A percentile compares a stretch with the other conserved stretches of the same genome.
Conservation (phyloP, 1,140 invertebrate genomes). For the Neodiprion fabricii region DNA sequence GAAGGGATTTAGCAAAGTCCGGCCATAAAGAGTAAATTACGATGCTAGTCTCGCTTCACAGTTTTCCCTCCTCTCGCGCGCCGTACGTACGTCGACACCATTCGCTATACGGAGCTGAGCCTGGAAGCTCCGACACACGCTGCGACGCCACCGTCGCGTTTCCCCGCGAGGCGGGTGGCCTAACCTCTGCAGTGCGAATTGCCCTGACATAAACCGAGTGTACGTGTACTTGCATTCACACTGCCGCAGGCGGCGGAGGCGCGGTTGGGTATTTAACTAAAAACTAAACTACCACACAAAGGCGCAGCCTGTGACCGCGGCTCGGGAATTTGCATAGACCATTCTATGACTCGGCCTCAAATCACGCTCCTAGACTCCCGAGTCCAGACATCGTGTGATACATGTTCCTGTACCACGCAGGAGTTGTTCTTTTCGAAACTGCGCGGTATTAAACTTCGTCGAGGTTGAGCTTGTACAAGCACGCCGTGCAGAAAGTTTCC, state of each 20-base stretch:
- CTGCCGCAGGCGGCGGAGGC: not conserved
- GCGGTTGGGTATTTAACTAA: constrained; percentile 21
- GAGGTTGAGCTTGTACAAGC: no score
- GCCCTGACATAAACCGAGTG: not conserved
- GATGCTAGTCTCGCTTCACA: constrained; percentile 47
- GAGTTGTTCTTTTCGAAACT: no score
- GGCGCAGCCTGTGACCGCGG: constrained; percentile 11
- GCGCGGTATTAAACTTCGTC: no score
- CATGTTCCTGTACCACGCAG: not conserved
- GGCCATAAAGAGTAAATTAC: constrained; percentile 51
- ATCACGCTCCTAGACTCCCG: not conserved
- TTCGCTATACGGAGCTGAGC: not conserved
- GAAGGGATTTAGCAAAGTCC: constrained; percentile 48
- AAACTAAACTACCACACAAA: constrained; percentile 29
- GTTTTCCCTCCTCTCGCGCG: constrained; percentile 35
- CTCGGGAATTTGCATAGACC: constrained; percentile 18
- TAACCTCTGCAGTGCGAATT: not conserved
- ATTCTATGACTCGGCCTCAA: constrained; percentile 9
- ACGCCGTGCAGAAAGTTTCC: no score
- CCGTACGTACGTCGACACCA: not conserved
- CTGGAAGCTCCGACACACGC: not conserved
- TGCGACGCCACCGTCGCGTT: not conserved
- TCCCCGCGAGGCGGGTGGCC: not conserved
- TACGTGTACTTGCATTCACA: not conserved
- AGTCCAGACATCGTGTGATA: not conserved